These are phyloP conservation scores for Octonoba sinensis DNA, from an alignment of 2,888 invertebrate species.

Conservation along the genomic window DNA sequence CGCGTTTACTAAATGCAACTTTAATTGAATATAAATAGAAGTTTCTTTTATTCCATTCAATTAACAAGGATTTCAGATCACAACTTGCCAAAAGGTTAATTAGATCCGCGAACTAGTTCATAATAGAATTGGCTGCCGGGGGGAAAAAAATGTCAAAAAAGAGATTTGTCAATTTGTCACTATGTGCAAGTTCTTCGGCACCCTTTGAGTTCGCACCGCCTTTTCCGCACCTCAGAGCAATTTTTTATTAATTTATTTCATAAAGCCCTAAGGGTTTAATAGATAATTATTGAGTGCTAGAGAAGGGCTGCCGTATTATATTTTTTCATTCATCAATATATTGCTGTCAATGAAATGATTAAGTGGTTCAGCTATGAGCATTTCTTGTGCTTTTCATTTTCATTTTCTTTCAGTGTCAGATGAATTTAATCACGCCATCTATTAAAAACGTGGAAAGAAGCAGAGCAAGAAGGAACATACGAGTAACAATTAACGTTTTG, in stretches of 20 bases:
- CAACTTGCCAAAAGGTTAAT: slow-evolving; percentile 34
- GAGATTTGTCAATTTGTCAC: slow-evolving; percentile 58
- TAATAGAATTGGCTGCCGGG: slow-evolving; percentile 16
- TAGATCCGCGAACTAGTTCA: slow-evolving; percentile 33
- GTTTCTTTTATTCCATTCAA: slow-evolving; percentile 49
- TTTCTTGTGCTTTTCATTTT: not conserved
- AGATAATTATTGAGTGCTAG: slow-evolving; percentile 27
- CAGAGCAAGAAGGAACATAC: no score
- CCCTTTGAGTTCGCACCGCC: slow-evolving; percentile 49
- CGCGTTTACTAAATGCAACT: no score
- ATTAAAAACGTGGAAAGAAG: no score
- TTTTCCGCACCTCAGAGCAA: slow-evolving; percentile 38
- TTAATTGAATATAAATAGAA: slow-evolving; percentile 16
- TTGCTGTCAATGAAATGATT: slow-evolving; percentile 50
- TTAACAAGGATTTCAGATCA: slow-evolving; percentile 30
- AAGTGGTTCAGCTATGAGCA: slow-evolving; percentile 14
- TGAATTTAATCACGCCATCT: no score
- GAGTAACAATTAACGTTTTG: no score
- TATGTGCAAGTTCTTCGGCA: slow-evolving; percentile 37
- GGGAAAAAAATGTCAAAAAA: slow-evolving; percentile 7
- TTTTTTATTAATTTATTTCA: slow-evolving; percentile 46
- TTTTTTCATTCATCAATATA: slow-evolving; percentile 31
- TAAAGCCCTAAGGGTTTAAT: slow-evolving; percentile 10
- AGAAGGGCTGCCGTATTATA: not conserved
- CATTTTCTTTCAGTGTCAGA: not conserved